These are phyloP conservation scores for Cyclopterus lumpus DNA, from an alignment of 2,797 vertebrate genomes.

Conservation along the genomic window DNA sequence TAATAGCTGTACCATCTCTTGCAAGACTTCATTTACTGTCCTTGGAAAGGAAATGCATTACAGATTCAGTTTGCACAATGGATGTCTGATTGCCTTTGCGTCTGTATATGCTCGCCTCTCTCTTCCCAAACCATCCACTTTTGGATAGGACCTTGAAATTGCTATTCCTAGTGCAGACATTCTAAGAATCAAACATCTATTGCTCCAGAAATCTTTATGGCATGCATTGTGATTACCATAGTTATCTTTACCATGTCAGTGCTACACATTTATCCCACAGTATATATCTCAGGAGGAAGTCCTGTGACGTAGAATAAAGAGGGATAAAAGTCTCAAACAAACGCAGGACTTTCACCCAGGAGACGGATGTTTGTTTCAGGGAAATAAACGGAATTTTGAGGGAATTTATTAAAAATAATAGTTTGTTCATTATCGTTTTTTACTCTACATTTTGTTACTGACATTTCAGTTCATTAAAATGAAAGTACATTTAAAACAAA, in stretches of 20 bases:
- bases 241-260: constrained; percentile 9
- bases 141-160: background rate
- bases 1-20: background rate
- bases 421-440: background rate
- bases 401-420: too few relatives aligned
- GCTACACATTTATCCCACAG: constrained; percentile 13
- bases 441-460: background rate
- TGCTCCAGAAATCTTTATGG: background rate
- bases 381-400: background rate
- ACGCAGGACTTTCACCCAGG: too few relatives aligned
- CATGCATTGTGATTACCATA: background rate
- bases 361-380: background rate
- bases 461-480: background rate
- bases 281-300: background rate
- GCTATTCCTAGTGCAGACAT: constrained; percentile 2
- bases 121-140: background rate
- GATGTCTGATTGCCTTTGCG: constrained; percentile 4
- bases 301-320: too few relatives aligned
- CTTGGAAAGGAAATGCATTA: constrained; percentile 16
- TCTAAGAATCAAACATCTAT: background rate
- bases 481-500: background rate
- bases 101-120: background rate
- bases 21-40: constrained; percentile 5
- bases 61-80: constrained; percentile 16
- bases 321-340: too few relatives aligned